phyloP scores from a whole-genome alignment of 2,113 vertebrate genomes.

The Hippoglossus stenolepis region DNA sequence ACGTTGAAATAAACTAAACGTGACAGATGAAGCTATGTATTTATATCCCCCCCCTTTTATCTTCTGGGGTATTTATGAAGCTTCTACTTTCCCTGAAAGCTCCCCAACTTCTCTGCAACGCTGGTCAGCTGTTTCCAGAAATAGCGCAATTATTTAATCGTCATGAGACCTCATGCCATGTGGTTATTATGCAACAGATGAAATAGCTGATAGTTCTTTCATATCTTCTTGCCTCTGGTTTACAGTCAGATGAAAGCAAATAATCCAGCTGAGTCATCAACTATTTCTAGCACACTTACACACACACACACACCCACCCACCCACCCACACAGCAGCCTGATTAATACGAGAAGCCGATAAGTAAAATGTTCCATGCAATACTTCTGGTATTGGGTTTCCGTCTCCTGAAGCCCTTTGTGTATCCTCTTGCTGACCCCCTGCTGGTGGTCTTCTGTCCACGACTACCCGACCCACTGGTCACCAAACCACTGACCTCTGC shows the following conservation, averaged over 20 bases:
- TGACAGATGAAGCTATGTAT: background rate
- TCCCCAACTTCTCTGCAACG: background rate
- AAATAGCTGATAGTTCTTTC: slow-evolving; percentile 25
- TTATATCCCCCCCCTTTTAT: slow-evolving; percentile 2
- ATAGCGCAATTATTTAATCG: slow-evolving; percentile 32
- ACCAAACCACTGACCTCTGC: slow-evolving; percentile 42
- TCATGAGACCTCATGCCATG: slow-evolving; percentile 42
- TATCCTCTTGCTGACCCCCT: slow-evolving; percentile 17
- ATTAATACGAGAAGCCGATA: background rate
- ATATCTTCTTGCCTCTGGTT: slow-evolving; percentile 5
- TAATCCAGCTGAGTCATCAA: slow-evolving; percentile 33
- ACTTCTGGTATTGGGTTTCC: background rate
- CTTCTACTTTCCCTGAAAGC: slow-evolving; percentile 15
- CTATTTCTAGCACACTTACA: background rate
- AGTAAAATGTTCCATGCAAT: background rate
- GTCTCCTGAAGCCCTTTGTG: background rate
- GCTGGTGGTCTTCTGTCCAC: slow-evolving; percentile 37
- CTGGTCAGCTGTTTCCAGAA: slow-evolving; percentile 48
- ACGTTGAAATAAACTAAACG: slow-evolving; percentile 1
- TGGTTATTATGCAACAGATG: slow-evolving; percentile 34
- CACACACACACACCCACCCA: background rate
- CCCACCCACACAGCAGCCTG: background rate
- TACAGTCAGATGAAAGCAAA: slow-evolving; percentile 31
- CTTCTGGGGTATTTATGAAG: background rate
- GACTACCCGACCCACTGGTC: slow-evolving; percentile 38